Percentiles rank a stretch among this genome's conserved stretches.
phyloP scores from a whole-genome alignment of 2,113 vertebrate species.

The Prolemur simus region DNA sequence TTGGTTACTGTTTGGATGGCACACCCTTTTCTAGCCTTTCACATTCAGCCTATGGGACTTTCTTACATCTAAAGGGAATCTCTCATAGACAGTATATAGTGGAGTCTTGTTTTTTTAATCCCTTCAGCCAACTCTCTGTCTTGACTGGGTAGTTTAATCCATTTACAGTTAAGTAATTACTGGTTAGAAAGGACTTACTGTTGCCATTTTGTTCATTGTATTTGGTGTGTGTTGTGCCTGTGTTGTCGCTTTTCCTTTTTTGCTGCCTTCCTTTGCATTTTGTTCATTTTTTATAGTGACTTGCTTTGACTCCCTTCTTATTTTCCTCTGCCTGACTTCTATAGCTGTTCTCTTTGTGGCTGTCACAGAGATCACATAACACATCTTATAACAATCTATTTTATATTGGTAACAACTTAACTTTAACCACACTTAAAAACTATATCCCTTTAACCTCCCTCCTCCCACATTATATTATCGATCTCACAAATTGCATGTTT shows the following conservation, averaged over 20 bases:
- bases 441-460: neutral
- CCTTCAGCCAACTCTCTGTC: neutral
- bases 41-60: neutral
- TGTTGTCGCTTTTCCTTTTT: neutral
- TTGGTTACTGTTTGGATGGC: neutral
- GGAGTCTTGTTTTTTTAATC: neutral
- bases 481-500: neutral
- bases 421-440: neutral
- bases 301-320: neutral
- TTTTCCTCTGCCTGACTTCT: neutral
- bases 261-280: neutral
- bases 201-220: neutral
- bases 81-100: neutral
- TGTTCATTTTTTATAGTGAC: neutral
- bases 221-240: neutral
- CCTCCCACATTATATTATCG: neutral
- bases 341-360: neutral
- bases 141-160: neutral
- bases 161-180: neutral
- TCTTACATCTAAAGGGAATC: neutral
- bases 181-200: neutral
- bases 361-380: neutral
- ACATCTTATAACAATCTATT: neutral
- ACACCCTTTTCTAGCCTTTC: neutral
- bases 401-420: neutral